Conservation (phyloP, 2,888 invertebrate species). For the Lapara coniferarum region DNA sequence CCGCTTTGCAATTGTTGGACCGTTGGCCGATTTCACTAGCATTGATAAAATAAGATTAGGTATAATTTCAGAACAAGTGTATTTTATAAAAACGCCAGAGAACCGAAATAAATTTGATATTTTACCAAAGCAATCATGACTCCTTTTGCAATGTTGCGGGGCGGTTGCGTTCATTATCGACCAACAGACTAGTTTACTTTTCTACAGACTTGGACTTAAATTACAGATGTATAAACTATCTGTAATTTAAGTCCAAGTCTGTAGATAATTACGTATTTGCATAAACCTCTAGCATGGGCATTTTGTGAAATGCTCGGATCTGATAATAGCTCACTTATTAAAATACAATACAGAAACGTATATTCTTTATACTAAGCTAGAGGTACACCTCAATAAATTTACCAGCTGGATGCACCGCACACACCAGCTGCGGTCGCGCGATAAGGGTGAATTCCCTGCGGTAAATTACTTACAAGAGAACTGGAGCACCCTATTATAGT, state of each 20-base stretch:
- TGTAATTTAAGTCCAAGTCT: too few species aligned
- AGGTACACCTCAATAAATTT: slow-evolving; percentile 13
- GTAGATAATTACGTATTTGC: too few species aligned
- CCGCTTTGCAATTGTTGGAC: slow-evolving; percentile 41
- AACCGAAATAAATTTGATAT: too few species aligned
- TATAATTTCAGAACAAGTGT: neutral
- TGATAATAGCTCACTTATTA: neutral
- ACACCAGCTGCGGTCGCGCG: slow-evolving; percentile 31
- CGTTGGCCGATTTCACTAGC: slow-evolving; percentile 39
- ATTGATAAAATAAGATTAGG: slow-evolving; percentile 17
- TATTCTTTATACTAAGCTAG: neutral
- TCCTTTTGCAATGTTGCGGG: too few species aligned
- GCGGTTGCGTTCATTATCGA: too few species aligned
- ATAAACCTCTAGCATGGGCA: too few species aligned
- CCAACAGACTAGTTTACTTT: too few species aligned
- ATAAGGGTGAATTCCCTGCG: slow-evolving; percentile 34
- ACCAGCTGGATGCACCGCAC: slow-evolving; percentile 15
- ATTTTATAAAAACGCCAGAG: neutral
- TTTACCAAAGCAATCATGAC: too few species aligned
- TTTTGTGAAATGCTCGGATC: neutral
- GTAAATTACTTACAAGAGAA: slow-evolving; percentile 11
- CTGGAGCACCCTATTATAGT: neutral
- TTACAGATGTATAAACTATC: too few species aligned
- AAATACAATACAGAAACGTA: neutral
- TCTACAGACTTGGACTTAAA: too few species aligned